These are phyloP conservation scores for Vulpes vulpes DNA, from an alignment of 2,113 vertebrate genomes.

Conservation along the genomic window DNA sequence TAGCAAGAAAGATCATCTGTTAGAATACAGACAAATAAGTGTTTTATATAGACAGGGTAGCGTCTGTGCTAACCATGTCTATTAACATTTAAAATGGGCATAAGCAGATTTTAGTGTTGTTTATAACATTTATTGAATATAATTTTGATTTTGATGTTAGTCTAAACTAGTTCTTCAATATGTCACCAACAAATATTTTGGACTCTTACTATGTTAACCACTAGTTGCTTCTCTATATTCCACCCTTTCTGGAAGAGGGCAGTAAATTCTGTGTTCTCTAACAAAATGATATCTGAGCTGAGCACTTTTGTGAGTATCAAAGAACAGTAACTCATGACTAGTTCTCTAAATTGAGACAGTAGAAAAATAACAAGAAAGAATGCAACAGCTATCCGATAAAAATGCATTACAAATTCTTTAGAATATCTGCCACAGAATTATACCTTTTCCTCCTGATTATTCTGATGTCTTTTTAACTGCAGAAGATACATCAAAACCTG, in stretches of 20 bases:
- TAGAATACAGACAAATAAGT: neutral
- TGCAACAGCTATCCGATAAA: neutral
- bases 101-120: neutral
- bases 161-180: neutral
- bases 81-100: neutral
- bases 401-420: neutral
- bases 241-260: neutral
- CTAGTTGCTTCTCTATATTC: neutral
- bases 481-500: conserved; percentile 2
- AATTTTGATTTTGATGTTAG: conserved; percentile 2
- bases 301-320: neutral
- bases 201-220: neutral
- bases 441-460: neutral
- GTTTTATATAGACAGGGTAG: neutral
- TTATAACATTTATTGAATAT: neutral
- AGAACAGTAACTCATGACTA: neutral
- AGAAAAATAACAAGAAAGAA: neutral
- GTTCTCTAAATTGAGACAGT: neutral
- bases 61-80: neutral
- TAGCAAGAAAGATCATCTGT: neutral
- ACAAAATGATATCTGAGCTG: neutral
- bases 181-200: neutral
- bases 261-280: neutral
- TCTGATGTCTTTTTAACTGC: neutral
- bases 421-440: neutral